Evolutionary conservation across 2,888 invertebrate genomes (phyloP).

Genomic region (Microctonus aethiopoides): DNA sequence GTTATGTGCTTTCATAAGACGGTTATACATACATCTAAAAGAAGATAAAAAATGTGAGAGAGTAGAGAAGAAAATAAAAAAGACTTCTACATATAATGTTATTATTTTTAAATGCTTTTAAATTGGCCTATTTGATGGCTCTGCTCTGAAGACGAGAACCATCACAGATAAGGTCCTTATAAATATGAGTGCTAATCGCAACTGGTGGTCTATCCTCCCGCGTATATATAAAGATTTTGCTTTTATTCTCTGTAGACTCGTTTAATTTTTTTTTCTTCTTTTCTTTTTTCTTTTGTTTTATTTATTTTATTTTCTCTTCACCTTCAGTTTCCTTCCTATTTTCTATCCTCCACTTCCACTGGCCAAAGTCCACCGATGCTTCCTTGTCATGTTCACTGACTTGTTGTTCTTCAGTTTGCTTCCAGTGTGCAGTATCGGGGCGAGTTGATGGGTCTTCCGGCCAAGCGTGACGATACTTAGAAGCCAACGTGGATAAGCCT

Average conservation of each 20-base stretch:
- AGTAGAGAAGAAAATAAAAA: no score
- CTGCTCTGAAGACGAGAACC: background rate
- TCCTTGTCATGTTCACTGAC: slow-evolving; percentile 3
- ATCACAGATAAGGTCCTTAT: background rate
- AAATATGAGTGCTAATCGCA: background rate
- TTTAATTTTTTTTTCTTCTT: background rate
- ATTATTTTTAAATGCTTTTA: slow-evolving; percentile 37
- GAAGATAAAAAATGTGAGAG: background rate
- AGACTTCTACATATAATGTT: slow-evolving; percentile 28
- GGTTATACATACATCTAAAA: background rate
- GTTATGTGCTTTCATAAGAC: background rate
- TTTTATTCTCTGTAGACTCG: background rate
- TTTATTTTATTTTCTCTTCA: background rate
- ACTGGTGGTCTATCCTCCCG: background rate
- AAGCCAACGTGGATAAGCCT: slow-evolving; percentile 24
- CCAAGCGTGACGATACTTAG: slow-evolving; percentile 34
- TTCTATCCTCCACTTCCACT: background rate
- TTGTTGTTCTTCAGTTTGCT: slow-evolving; percentile 6
- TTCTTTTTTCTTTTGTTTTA: no score
- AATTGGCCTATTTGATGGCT: slow-evolving; percentile 30
- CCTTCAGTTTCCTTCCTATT: background rate
- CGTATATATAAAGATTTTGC: background rate
- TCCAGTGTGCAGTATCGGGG: slow-evolving; percentile 22
- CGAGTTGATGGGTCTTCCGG: slow-evolving; percentile 28
- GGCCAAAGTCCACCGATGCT: background rate